These are phyloP conservation scores for Anhinga anhinga DNA, from an alignment of 2,113 vertebrate genomes.

Conservation along the genomic window DNA sequence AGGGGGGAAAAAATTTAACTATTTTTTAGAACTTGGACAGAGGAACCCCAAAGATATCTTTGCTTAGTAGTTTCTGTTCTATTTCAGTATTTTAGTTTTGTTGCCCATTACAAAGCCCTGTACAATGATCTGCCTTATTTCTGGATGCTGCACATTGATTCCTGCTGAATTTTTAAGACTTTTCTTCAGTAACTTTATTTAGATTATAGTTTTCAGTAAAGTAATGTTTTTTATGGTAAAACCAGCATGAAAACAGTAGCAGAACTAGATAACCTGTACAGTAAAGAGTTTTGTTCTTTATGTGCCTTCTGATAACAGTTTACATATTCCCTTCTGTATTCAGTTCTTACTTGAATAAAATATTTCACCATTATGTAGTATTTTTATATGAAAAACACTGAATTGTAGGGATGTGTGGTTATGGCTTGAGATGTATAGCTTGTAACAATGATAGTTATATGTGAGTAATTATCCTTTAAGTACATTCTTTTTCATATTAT, in stretches of 20 bases:
- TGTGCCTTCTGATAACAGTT: background rate
- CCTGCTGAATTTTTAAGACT: background rate
- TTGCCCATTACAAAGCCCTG: background rate
- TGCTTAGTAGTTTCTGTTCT: background rate
- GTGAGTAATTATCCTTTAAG: background rate
- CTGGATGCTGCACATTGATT: background rate
- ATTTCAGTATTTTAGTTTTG: background rate
- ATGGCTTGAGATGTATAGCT: background rate
- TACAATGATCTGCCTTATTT: background rate
- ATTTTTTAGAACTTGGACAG: background rate
- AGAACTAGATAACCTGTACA: background rate
- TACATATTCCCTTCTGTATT: background rate
- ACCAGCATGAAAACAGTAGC: background rate
- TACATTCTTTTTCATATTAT: background rate
- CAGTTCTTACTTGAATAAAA: background rate
- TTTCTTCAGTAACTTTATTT: background rate
- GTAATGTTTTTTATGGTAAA: background rate
- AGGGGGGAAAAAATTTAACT: background rate
- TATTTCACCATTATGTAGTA: background rate
- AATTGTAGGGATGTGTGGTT: background rate
- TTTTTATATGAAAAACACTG: background rate
- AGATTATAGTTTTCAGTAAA: background rate
- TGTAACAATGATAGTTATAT: background rate
- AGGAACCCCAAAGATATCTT: background rate
- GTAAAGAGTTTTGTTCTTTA: background rate